Percentiles rank a stretch among this genome's conserved stretches.
These are phyloP conservation scores for Argynnis bischoffii DNA, from an alignment of 2,888 invertebrate species.

Conservation along the genomic window DNA sequence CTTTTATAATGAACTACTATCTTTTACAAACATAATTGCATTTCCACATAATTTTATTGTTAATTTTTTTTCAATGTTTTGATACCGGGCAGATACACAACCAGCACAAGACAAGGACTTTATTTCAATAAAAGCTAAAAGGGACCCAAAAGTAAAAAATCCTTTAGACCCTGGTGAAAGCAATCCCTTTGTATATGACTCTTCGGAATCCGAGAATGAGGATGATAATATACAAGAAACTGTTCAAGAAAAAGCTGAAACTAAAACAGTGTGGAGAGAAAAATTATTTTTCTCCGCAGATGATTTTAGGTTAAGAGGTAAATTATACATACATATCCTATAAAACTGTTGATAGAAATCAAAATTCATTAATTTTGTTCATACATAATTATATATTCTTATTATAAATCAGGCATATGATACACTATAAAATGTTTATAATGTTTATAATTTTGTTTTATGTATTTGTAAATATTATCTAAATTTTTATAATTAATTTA, in stretches of 20 bases:
- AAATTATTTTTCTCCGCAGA: conserved; percentile 84
- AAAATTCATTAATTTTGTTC: too few relatives aligned
- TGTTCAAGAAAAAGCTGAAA: conserved; percentile 46
- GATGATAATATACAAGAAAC: conserved; percentile 51
- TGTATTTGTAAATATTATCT: neutral
- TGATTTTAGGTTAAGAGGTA: conserved; percentile 86
- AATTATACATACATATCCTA: conserved; percentile 10
- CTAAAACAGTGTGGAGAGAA: conserved; percentile 78
- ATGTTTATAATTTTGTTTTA: too few relatives aligned
- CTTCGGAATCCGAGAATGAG: conserved; percentile 86
- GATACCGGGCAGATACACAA: neutral
- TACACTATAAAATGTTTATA: conserved; percentile 6
- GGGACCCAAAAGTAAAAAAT: conserved; percentile 64
- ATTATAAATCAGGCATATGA: neutral
- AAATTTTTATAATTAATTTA: conserved; percentile 17
- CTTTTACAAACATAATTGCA: neutral
- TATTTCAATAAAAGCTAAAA: conserved; percentile 54
- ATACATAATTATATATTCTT: too few relatives aligned
- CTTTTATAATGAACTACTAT: too few relatives aligned
- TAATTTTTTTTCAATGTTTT: neutral
- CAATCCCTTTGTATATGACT: conserved; percentile 89
- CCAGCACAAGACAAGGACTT: conserved; percentile 54
- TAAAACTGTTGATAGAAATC: neutral
- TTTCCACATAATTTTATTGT: neutral
- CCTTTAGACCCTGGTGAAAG: conserved; percentile 66